A percentile compares a stretch with the other conserved stretches of the same genome.
Conservation (phyloP, 1,140 invertebrate genomes). For the Metopolophium dirhodum region DNA sequence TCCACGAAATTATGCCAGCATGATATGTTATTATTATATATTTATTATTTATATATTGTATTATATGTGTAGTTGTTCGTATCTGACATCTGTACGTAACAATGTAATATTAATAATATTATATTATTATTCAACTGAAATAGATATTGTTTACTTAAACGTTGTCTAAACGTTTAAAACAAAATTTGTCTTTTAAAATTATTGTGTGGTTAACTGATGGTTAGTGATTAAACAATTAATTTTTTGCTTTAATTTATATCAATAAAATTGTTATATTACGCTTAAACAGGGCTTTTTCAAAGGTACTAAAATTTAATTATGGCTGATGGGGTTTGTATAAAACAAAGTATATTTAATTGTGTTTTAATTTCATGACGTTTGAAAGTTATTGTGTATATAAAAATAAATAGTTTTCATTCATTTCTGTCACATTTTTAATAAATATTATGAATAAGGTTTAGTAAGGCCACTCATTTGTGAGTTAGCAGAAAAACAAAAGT, state of each 20-base stretch:
- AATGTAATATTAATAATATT: conserved; percentile 3
- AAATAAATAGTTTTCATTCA: too few relatives aligned
- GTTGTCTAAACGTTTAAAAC: neutral
- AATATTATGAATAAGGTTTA: too few relatives aligned
- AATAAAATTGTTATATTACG: neutral
- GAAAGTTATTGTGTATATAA: too few relatives aligned
- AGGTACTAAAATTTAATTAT: too few relatives aligned
- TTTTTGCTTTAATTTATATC: neutral
- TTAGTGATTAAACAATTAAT: neutral
- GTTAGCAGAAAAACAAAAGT: too few relatives aligned
- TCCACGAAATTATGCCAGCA: neutral
- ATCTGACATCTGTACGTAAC: neutral
- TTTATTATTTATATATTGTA: neutral
- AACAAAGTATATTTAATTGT: too few relatives aligned
- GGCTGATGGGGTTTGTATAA: too few relatives aligned
- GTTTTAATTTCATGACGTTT: too few relatives aligned
- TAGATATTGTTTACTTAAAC: neutral
- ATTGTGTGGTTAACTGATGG: neutral
- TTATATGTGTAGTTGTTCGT: neutral
- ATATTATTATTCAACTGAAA: neutral
- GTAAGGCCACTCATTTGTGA: too few relatives aligned
- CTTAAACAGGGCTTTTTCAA: too few relatives aligned
- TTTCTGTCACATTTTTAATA: too few relatives aligned
- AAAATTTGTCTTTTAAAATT: neutral
- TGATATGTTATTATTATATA: neutral